Base-by-base conservation (phyloP, 2,113 vertebrate species). In the Peromyscus californicus region DNA sequence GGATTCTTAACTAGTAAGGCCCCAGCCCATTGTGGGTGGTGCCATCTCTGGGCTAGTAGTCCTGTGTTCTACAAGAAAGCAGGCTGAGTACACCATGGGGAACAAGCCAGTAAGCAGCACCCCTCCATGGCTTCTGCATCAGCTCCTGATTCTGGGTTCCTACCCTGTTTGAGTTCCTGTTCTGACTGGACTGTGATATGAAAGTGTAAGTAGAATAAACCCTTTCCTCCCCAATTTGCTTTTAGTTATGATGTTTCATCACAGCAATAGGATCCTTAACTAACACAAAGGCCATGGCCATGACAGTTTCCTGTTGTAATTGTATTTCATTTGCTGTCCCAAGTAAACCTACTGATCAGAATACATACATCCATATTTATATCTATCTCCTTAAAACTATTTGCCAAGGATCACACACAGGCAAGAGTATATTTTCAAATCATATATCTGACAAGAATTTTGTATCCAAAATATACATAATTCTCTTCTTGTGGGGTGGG, bases 391-490 rank as follows among this genome's bases (percentile, higher is more conserved):
- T 87, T 90, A 57, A 92, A 91, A 90, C 36, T 17, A 39, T 51
- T 83, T 92, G 17, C 82, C 85, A 51, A 45, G 67, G 89, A 85
- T 17, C 59, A 75, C 0, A 29, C 21, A 75, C 0, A 61, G 54
- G 57, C 36, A 57, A 79, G 86, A 89, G 89, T 48, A 39, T 92
- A 70, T 82, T 92, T 87, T 69, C 45, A 90, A 93, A 72, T 87
- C 5, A 39, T 57, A 1, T 90, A 65, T 92, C 67, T 95, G 70
- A n/a, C 80, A 85, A 72, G 22, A 21, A n/a, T 45, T 63, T 90
- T 48, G 4, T 54, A 80, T 89, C 17, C 45, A 89, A 59, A 80
- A 51, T 84, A 89, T 54, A 33, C 84, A 75, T 89, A 85, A 57
- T 54, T 82, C 10, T 82, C 19, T 54, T 67, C 65, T 82, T 54